phyloP scores from a whole-genome alignment of 2,113 vertebrate genomes.

The Dipodomys merriami region DNA sequence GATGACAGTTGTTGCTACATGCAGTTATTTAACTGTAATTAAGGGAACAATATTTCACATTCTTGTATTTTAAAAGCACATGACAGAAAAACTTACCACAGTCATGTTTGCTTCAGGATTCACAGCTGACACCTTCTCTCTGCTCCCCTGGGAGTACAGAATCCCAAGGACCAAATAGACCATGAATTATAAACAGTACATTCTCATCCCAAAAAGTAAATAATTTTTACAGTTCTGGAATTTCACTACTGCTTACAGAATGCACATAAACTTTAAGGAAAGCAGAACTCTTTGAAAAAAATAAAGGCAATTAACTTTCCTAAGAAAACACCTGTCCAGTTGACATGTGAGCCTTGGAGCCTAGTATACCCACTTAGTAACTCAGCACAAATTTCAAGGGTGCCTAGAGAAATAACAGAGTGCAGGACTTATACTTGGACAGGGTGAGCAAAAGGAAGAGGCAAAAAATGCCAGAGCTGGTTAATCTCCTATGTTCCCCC shows the following conservation, averaged over 20 bases:
- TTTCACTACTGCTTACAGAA: background rate
- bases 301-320: background rate
- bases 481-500: background rate
- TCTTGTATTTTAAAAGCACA: background rate
- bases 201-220: slow-evolving; percentile 49
- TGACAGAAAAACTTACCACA: slow-evolving; percentile 69
- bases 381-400: background rate
- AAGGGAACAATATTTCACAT: background rate
- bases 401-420: background rate
- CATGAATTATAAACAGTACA: slow-evolving; percentile 36
- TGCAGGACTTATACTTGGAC: background rate
- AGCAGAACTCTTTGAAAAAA: background rate
- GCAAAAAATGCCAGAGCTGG: background rate
- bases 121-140: background rate
- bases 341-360: background rate
- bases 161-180: slow-evolving; percentile 36
- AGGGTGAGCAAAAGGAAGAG: background rate
- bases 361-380: background rate
- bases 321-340: background rate
- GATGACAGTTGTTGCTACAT: background rate
- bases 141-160: background rate
- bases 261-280: background rate
- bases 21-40: background rate
- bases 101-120: slow-evolving; percentile 76
- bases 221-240: background rate